Base-by-base conservation (phyloP, 2,888 invertebrate species). In the Lasioglossum lativentre region DNA sequence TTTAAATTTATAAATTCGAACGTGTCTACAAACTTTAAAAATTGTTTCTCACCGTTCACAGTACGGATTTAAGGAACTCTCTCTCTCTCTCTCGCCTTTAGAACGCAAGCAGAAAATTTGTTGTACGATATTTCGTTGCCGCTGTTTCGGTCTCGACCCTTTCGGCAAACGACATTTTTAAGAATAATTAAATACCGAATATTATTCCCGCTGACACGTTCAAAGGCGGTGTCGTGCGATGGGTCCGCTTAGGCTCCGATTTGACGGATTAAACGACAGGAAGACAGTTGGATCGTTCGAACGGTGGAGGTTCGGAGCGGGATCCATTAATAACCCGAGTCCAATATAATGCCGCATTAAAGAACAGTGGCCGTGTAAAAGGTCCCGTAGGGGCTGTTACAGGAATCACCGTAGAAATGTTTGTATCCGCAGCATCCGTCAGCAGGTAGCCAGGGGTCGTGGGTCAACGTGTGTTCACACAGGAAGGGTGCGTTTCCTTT, bases 281-380 rank as follows among this genome's bases (percentile, higher is more conserved):
- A 38, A 56, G 59, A 80, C 78, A 76, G 74, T 76, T 85, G 77
- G 85, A 86, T 83, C 85, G 82, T 76, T 86, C 81, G 56, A 84
- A 84, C 75, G 78, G n/a, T 72, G 83, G 78, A 88, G 86, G 86
- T 85, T 85, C 87, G 86, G 79, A 83, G 82, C 87, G 88, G 91
- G 86, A 83, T 83, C 92, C 92, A 92, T 93, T 92, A 92, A 94
- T 94, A 93, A 94, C 90, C 63, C 16, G 85, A 74, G 88, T 86
- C 91, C 92, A 92, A 94, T 93, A 93, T 93, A 94, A 94, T 92
- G 93, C 92, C 88, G 93, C 90, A 93, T 94, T 93, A 93, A 90
- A 91, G 89, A 91, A 90, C 87, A 91, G 87, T 81, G 78, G 82
- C 89, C 78, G 85, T 79, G 84, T 80, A 87, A 91, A 89, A 86